Evolutionary conservation across 2,113 vertebrate species (phyloP), one percentile per base, ranked within the genome.

Genomic region (Natator depressus): DNA sequence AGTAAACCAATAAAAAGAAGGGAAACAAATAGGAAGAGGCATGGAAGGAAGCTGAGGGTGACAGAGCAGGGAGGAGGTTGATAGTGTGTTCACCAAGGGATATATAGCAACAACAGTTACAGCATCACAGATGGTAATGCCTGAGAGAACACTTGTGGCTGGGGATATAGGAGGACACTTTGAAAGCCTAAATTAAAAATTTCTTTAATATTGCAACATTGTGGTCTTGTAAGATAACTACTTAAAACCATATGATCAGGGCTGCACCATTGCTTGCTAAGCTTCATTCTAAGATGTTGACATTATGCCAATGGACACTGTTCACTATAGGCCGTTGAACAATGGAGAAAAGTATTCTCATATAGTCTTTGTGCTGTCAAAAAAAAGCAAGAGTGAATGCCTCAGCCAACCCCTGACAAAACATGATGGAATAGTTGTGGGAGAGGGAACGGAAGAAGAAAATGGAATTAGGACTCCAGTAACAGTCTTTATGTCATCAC

Each of bases 11-110:
- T 59, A 83, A 88, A 88, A 91, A 87, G 27, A 29, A 35, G 47
- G 85, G 25, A 87, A 95, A 89, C 59, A 4, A 78, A 62, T 8
- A 72, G 49, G 80, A 85, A 88, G 82, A 79, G 22, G 65, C n/a
- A 72, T 20, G 17, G 10, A 17, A 49, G 72, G 85, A 93, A 84
- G 55, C 9, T 49, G 54, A 94, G 42, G 2, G 1, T 53, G 84
- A 79, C 16, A 54, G 88, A 20, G 35, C 62, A 69, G 59, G 27
- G n/a, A 72, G n/a, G 65, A 72, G 35, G 35, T n/a, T 20, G 17
- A n/a, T n/a, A 9, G 31, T 69, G 35, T 69, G 31, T n/a, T 83
- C 82, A 87, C 1, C 0, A 62, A 87, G 38, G 65, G 83, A 84
- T 25, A 29, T n/a, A 35, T 72, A 89, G 88, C 81, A 82, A 88